Base-by-base conservation (phyloP, 2,113 vertebrate genomes). In the Ptychochromis oligacanthus region DNA sequence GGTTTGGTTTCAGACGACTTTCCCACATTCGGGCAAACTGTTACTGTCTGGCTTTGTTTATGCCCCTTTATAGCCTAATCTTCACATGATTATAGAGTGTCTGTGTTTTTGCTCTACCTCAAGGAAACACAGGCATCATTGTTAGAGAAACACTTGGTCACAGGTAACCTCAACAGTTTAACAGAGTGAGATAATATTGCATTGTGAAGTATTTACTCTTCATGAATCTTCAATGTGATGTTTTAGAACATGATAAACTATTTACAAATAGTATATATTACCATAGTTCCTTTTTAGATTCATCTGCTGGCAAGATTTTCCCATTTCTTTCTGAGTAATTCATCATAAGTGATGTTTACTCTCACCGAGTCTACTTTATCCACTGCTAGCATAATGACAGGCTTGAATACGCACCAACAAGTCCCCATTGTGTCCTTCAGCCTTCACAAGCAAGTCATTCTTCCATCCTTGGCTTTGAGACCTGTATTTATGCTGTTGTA, bases 61-160 rank as follows among this genome's bases (percentile, higher is more conserved):
- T 90, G 79, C 72, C 85, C 81, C 75, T 91, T 72, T 58, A 88
- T 75, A 91, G 57, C 82, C 79, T 77, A 88, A 90, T 90, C 87
- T 91, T 87, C 90, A 65, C 83, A 86, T 93, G 92, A 94, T 95
- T 94, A 93, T 84, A 94, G 90, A 84, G 85, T 91, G 90, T 81
- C 59, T 83, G 87, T 93, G 92, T 92, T 90, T 92, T 90, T 89
- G 79, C 80, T 88, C 85, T 64, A 67, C 82, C 85, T 91, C 78
- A 43, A 80, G 62, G 67, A 92, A 87, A 93, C 83, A 87, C 57
- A 88, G 80, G 72, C 81, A 81, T 91, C 65, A 72, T 72, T 72
- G 67, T 72, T 20, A 14, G 64, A 31, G 79, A 13, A 75, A 64
- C 58, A 34, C 72, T 85, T 80, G 43, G 49, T 38, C 74, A 1